Base-by-base conservation (phyloP, 2,113 vertebrate genomes). In the Brachyhypopomus gauderio region DNA sequence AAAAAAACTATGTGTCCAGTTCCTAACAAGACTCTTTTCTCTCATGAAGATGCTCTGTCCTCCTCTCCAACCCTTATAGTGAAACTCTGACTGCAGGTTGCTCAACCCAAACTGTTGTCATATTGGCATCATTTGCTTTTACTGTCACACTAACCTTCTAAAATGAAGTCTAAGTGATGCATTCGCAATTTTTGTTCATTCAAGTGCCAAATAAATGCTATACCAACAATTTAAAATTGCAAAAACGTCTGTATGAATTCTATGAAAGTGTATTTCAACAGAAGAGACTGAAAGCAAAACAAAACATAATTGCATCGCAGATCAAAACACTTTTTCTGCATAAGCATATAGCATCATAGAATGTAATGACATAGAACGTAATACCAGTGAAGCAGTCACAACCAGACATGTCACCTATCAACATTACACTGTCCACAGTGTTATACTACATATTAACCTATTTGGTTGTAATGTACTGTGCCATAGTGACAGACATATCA, bases 21-120 rank as follows among this genome's bases (percentile, higher is more conserved):
- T 19, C 48, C 52, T 81, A 81, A 75, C 67, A 72, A 75, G 62
- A 75, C 62, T 67, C 79, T 75, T 75, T 81, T 56, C 62, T 69
- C 62, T 74, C 45, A 30, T 45, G 25, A 27, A 66, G 72, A 67
- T 34, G 55, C 17, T 58, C 79, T 23, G 52, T 19, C 30, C 58
- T 59, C 58, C 66, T 75, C 60, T 41, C n/a, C 11, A 16, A 56
- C 3, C 34, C 30, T 67, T 8, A 56, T 41, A 69, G 62, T 56
- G 74, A 69, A 75, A 59, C 72, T 59, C 55, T 75, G 27, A 22
- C 34, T 59, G 63, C 48, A 27, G 79, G 67, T 52, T 75, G 62
- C 34, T 69, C 62, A 36, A 75, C 48, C 63, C 9, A 36, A 69
- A 36, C 79, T 69, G 36, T 45, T 14, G 20, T 67, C 69, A 75